Evolutionary conservation across 2,888 invertebrate genomes (phyloP).

Genomic region (Lobophora halterata): DNA sequence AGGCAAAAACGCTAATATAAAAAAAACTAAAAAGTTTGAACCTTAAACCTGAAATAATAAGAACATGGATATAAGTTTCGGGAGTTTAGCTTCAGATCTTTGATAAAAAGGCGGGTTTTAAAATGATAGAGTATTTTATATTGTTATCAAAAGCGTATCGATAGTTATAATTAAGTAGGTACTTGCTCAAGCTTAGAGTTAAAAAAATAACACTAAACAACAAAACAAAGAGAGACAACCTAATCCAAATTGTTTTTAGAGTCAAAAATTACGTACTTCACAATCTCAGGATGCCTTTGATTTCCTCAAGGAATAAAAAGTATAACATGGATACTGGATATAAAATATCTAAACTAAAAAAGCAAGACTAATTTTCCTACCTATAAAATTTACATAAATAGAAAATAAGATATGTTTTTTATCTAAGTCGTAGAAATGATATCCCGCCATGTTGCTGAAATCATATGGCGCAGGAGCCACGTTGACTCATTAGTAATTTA

Average conservation of each 20-base stretch:
- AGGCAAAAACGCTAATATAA: constrained; percentile 29
- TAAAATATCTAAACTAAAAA: too few relatives aligned
- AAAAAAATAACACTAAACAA: too few relatives aligned
- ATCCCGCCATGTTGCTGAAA: constrained; percentile 1
- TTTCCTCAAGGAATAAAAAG: constrained; percentile 55
- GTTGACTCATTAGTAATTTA: constrained; percentile 45
- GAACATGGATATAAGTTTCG: background rate
- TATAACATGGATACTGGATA: constrained; percentile 36
- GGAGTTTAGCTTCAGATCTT: too few relatives aligned
- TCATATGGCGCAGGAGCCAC: constrained; percentile 14
- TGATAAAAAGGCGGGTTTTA: constrained; percentile 45
- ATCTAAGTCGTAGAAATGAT: too few relatives aligned
- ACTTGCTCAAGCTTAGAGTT: too few relatives aligned
- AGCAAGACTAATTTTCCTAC: too few relatives aligned
- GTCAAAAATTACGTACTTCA: too few relatives aligned
- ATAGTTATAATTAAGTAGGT: constrained; percentile 38
- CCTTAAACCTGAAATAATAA: constrained; percentile 30
- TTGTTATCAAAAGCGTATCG: constrained; percentile 45
- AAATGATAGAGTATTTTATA: constrained; percentile 43
- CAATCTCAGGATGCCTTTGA: too few relatives aligned
- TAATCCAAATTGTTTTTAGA: too few relatives aligned
- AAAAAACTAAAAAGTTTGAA: too few relatives aligned
- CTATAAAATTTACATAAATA: background rate
- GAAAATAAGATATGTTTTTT: too few relatives aligned
- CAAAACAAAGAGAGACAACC: too few relatives aligned